Conservation (phyloP, 2,113 vertebrate genomes). For the Glareola pratincola region DNA sequence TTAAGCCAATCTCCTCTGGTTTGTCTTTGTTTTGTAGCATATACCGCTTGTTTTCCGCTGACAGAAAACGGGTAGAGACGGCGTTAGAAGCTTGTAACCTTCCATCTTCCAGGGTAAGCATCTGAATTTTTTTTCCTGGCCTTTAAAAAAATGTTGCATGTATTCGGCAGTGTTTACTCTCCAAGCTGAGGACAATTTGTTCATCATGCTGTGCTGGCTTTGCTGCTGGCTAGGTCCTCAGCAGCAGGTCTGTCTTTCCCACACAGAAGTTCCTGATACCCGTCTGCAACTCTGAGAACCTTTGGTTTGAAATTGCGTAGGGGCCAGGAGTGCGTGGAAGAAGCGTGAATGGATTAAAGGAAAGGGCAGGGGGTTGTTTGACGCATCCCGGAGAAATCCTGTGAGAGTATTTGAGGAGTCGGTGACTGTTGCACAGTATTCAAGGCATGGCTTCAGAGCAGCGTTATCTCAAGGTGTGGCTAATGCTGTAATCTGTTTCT, state of each 20-base stretch:
- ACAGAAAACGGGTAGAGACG: conserved; percentile 93
- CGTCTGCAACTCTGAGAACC: neutral
- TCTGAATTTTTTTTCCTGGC: neutral
- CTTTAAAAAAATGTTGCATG: neutral
- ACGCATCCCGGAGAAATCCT: neutral
- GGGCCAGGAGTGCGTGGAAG: neutral
- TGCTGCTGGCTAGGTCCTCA: neutral
- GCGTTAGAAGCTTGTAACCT: conserved; percentile 92
- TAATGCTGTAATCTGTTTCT: neutral
- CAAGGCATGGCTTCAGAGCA: neutral
- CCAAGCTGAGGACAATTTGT: neutral
- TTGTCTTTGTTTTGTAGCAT: conserved; percentile 76
- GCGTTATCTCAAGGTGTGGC: neutral
- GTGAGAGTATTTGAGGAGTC: neutral
- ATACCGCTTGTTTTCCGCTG: conserved; percentile 92
- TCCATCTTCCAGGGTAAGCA: conserved; percentile 91
- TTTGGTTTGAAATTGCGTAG: neutral
- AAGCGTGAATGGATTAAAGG: neutral
- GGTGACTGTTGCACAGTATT: neutral
- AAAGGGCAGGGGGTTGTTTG: neutral
- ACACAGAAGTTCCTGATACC: neutral
- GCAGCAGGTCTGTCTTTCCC: neutral
- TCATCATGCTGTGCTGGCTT: neutral
- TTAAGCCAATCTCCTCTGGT: neutral
- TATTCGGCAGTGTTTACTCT: neutral